Percentiles rank a stretch among this genome's conserved stretches.
These are phyloP conservation scores for Pungitius pungitius DNA, from an alignment of 2,113 vertebrate species.

Conservation along the genomic window DNA sequence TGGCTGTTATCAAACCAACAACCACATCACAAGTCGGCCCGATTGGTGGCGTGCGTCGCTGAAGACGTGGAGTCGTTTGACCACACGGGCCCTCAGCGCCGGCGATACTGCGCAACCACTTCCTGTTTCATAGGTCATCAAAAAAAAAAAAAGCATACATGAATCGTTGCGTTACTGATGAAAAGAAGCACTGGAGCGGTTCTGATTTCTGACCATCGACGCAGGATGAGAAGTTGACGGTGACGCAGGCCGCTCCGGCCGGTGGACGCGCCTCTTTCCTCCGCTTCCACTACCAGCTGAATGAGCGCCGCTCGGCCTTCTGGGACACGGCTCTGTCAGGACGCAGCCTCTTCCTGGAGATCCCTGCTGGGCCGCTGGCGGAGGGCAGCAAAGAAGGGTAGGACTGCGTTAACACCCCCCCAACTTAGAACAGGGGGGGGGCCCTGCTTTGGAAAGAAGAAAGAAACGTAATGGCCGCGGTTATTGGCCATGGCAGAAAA, in stretches of 20 bases:
- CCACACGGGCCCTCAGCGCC: background rate
- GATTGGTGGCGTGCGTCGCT: background rate
- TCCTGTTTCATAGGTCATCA: background rate
- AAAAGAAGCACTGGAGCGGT: no score
- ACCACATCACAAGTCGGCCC: no score
- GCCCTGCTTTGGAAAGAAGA: background rate
- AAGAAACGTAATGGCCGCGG: background rate
- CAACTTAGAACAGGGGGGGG: background rate
- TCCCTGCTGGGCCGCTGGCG: constrained; percentile 88
- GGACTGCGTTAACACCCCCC: constrained; percentile 22
- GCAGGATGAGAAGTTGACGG: constrained; percentile 94
- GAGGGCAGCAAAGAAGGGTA: constrained; percentile 98
- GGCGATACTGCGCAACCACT: no score
- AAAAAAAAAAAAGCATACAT: no score
- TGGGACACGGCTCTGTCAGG: constrained; percentile 92
- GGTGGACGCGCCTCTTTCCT: constrained; percentile 86
- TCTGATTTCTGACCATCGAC: background rate
- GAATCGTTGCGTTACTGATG: background rate
- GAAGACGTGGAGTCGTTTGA: background rate
- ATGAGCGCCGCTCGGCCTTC: constrained; percentile 87
- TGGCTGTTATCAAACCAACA: background rate
- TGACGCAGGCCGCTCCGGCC: constrained; percentile 87
- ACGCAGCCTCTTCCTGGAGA: constrained; percentile 94
- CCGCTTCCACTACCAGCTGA: constrained; percentile 94
- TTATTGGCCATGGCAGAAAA: background rate